A percentile compares a stretch with the other conserved stretches of the same genome.
Evolutionary conservation across 2,113 vertebrate species (phyloP).

Genomic region (Erythrocercus mccallii): DNA sequence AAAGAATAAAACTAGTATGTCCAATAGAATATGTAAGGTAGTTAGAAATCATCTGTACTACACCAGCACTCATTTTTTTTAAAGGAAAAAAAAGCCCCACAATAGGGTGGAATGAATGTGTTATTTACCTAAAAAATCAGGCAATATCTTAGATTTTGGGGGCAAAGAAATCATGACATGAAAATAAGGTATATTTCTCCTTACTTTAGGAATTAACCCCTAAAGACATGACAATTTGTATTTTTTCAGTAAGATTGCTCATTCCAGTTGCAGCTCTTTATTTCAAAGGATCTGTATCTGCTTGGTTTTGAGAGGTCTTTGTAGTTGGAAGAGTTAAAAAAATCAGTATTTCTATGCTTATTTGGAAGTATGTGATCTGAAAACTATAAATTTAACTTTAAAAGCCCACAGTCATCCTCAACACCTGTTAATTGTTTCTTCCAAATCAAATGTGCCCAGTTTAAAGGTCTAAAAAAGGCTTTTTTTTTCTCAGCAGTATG

Average conservation of each 20-base stretch:
- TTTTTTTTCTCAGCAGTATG: not conserved
- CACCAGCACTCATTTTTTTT: not conserved
- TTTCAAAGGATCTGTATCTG: not conserved
- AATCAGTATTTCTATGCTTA: not conserved
- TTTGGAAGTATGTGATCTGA: not conserved
- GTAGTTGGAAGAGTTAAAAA: not conserved
- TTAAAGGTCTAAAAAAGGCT: not conserved
- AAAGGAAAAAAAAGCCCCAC: not conserved
- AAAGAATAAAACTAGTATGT: not conserved
- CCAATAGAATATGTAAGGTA: not conserved
- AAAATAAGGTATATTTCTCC: not conserved
- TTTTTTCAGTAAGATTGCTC: not conserved
- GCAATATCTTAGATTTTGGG: not conserved
- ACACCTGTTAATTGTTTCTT: not conserved
- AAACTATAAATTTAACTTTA: not conserved
- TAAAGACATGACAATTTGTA: accelerated
- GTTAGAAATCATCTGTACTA: not conserved
- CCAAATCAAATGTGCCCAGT: not conserved
- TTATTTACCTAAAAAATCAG: not conserved
- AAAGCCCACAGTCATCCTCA: not conserved
- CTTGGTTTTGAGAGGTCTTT: not conserved
- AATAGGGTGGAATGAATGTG: not conserved
- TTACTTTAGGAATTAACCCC: not conserved
- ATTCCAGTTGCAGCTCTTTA: not conserved
- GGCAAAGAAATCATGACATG: not conserved